Conservation (phyloP, 2,113 vertebrate species). For the Megatriorchis doriae region DNA sequence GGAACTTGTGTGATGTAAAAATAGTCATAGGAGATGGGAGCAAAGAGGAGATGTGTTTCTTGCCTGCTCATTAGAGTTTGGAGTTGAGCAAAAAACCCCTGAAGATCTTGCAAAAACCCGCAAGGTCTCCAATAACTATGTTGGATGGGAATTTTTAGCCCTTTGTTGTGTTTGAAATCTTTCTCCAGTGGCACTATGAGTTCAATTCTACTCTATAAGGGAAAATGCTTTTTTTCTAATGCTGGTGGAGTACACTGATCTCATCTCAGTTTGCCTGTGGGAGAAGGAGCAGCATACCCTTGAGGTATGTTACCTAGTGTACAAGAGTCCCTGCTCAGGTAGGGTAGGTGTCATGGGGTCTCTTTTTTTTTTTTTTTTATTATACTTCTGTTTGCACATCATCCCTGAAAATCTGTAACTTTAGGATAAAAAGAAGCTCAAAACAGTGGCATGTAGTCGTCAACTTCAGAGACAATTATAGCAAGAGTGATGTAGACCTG, state of each 20-base stretch:
- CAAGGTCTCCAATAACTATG: neutral
- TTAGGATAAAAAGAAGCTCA: neutral
- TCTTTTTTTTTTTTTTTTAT: neutral
- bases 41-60: neutral
- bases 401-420: neutral
- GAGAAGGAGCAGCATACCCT: neutral
- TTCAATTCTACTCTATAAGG: neutral
- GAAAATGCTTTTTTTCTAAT: neutral
- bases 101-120: neutral
- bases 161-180: neutral
- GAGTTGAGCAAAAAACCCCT: neutral
- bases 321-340: neutral
- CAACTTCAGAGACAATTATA: neutral
- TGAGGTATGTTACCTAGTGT: accelerated
- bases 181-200: neutral
- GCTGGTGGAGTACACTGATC: neutral
- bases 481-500: neutral
- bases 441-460: neutral
- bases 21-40: neutral
- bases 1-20: neutral
- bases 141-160: neutral
- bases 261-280: neutral
- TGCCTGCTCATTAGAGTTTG: neutral
- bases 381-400: accelerated
- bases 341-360: neutral